Evolutionary conservation across 2,113 vertebrate genomes (phyloP), one percentile per base, ranked within the genome.

Genomic region (Ramphastos sulfuratus): DNA sequence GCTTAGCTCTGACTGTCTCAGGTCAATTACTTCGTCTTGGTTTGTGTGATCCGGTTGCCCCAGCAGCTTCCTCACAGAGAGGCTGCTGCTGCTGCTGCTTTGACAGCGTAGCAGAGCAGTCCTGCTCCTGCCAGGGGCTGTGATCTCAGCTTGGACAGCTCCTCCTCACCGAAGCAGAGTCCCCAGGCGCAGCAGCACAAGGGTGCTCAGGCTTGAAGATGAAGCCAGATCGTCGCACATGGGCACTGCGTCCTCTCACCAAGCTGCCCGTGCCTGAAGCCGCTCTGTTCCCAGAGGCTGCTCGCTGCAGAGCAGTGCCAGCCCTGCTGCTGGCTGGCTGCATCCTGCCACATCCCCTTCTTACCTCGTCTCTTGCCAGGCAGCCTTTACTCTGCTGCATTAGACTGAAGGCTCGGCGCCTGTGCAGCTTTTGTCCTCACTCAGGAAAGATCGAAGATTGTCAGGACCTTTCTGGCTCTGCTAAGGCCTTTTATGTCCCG

Each of bases 401-500:
- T 73, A 81, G 83, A 90, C 44, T 1, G 5, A 60, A 81, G 74
- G 71, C 77, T 46, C 9, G 0, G 65, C 9, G 46, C 83, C 83
- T 55, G 94, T 37, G 92, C 83, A 55, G 72, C 79, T 93, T 96
- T 94, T 95, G 79, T 96, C 88, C 54, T 55, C 63, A 4, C 1
- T 81, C 73, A 94, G 71, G 70, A 85, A 42, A 84, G 69, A 94
- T 44, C 0, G 6, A 94, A 75, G 75, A 46, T 83, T 93, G 80
- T 85, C 80, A 83, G 79, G 93, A 87, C 90, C 84, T 90, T 93
- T 86, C 69, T 69, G 78, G 84, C 89, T 93, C 76, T 94, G 95
- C 93, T 91, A 97, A 95, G 69, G 82, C 73, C 66, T 88, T 93
- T 95, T 94, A 89, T 94, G 94, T 94, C 92, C 79, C 85, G 69